Evolutionary conservation across 2,797 vertebrate genomes (phyloP), one percentile per base, ranked within the genome.

Genomic region (Margarornis squamiger): DNA sequence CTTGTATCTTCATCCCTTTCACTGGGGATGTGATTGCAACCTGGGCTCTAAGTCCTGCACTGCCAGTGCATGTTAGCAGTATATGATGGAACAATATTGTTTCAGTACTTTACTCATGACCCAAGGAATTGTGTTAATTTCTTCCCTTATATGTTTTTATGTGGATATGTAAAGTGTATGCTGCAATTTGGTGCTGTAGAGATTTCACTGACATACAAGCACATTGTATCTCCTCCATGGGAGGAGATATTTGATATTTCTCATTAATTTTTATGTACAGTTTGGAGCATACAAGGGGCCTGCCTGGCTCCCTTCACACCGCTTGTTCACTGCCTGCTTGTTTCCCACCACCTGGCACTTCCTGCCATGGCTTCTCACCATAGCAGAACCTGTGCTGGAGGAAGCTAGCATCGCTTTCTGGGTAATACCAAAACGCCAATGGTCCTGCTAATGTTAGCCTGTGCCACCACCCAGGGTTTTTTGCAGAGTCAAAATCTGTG

Each of bases 351-450:
- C 20, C 43, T 66, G 43, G 46, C 0, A 0, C 24, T 58, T 51
- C 0, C 0, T 80, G 43, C 39, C 43, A 6, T 32, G 26, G n/a
- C 7, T 83, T 84, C 49, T 46, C 13, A 45, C 21, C 4, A 1
- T 13, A n/a, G 52, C 72, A 86, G 32, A 68, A 49, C 14, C 45
- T 23, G 16, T 6, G 9, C 32, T 57, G 11, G 19, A 22, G 12
- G 19, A 61, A 59, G 30, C 32, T 79, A 63, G 10, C 2, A 2
- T 17, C 1, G 1, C 46, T 80, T 83, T 45, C 39, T 65, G 3
- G 0, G 20, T 75, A 41, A 34, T 29, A 36, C 46, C 34, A 39
- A 24, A 58, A 48, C 43, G 58, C 52, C 32, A 63, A n/a, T 12
- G 5, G 17, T 84, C 36, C 14, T 0, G 1, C 7, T 73, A 43